phyloP scores from a whole-genome alignment of 2,797 vertebrate species.

The Meda fulgida region DNA sequence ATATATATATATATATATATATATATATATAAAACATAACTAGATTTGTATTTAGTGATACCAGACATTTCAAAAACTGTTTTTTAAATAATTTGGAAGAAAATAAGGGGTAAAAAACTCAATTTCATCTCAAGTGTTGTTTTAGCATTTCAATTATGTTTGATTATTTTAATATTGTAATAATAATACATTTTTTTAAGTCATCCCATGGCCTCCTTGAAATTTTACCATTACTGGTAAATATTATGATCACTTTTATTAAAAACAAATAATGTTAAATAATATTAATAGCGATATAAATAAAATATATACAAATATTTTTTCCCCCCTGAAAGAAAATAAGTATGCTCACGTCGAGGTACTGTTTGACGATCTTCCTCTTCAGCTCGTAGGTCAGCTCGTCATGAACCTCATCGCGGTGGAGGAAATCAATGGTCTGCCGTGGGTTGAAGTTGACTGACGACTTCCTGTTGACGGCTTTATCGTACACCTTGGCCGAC shows the following conservation, averaged over 20 bases:
- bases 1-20: too few relatives aligned
- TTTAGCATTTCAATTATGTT: background rate
- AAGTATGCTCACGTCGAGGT: slow-evolving; percentile 88
- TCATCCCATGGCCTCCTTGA: background rate
- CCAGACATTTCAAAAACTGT: background rate
- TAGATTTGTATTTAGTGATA: background rate
- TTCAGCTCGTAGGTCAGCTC: slow-evolving; percentile 89
- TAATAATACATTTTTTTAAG: background rate
- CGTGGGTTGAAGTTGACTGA: slow-evolving; percentile 89
- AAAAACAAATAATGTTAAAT: background rate
- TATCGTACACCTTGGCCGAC: slow-evolving; percentile 98
- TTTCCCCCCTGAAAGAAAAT: background rate
- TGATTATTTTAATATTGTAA: background rate
- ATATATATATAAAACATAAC: background rate
- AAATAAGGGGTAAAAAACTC: background rate
- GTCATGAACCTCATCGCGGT: slow-evolving; percentile 87
- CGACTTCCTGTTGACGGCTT: slow-evolving; percentile 93
- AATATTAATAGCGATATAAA: background rate
- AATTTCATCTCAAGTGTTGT: background rate
- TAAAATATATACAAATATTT: background rate
- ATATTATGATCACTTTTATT: background rate
- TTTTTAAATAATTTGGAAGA: background rate
- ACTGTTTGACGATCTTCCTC: slow-evolving; percentile 93
- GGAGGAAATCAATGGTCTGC: slow-evolving; percentile 94
- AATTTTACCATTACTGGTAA: background rate